A percentile compares a stretch with the other conserved stretches of the same genome.
phyloP scores from a whole-genome alignment of 2,797 vertebrate species.

The Macropodus opercularis region DNA sequence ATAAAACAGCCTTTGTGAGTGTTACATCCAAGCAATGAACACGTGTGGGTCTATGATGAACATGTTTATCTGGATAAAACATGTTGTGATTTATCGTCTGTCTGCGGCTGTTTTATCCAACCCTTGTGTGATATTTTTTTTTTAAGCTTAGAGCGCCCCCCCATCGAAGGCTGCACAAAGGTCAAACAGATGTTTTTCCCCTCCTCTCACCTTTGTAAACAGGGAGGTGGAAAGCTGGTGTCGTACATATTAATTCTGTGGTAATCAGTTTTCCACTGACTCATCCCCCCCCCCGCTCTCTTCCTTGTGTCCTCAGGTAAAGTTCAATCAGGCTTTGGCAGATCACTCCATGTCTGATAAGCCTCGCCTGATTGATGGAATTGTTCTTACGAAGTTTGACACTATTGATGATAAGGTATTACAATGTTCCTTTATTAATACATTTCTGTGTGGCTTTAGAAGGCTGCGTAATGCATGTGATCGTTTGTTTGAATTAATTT shows the following conservation, averaged over 20 bases:
- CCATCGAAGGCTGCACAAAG: no score
- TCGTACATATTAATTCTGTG: constrained; percentile 4
- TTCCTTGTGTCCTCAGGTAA: constrained; percentile 83
- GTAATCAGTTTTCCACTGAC: constrained; percentile 8
- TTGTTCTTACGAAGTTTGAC: constrained; percentile 98
- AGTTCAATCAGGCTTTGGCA: constrained; percentile 98
- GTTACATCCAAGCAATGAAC: no score
- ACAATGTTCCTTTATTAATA: background rate
- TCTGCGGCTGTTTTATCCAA: no score
- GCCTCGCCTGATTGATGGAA: constrained; percentile 95
- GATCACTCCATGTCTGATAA: constrained; percentile 97
- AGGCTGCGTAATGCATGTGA: background rate
- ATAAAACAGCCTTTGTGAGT: no score
- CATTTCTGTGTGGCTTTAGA: no score
- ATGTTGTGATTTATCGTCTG: no score
- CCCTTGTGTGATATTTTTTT: no score
- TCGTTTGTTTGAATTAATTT: constrained; percentile 14
- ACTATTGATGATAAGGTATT: constrained; percentile 97
- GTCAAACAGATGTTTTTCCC: background rate
- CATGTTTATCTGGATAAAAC: no score
- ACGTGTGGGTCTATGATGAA: no score
- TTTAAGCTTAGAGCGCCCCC: no score
- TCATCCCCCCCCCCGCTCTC: background rate
- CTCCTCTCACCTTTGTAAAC: background rate
- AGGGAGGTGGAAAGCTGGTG: background rate